Conservation (phyloP, 64 coral and sea anemone genomes). For the Orbicella faveolata region DNA sequence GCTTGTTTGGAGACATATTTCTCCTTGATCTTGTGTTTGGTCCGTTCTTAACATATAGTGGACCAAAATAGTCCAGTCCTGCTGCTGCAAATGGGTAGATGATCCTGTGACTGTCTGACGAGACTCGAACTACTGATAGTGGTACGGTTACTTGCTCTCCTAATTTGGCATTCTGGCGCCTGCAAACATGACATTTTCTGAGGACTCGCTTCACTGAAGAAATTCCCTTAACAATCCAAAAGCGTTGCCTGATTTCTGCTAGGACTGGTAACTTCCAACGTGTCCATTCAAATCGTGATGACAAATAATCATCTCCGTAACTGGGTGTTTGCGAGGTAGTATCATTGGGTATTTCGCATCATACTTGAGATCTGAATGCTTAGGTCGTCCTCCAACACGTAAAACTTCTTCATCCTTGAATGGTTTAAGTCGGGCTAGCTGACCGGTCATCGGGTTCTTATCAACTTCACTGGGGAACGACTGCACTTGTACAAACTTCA, state of each 20-base stretch:
- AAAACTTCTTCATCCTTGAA: constrained; percentile 26
- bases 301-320: constrained; percentile 26
- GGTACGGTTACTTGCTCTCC: constrained; percentile 65
- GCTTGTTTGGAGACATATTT: not conserved
- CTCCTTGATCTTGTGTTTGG: constrained; percentile 34
- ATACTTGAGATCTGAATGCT: constrained; percentile 15
- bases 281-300: constrained; percentile 52
- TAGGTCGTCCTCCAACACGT: not conserved
- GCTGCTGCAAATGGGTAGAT: constrained; percentile 49
- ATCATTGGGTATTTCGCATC: constrained; percentile 40
- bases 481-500: constrained; percentile 21
- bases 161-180: constrained; percentile 52
- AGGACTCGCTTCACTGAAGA: constrained; percentile 24
- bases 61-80: constrained; percentile 50
- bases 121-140: constrained; percentile 56
- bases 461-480: not conserved
- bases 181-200: constrained; percentile 58
- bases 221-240: constrained; percentile 23
- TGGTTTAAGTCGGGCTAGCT: constrained; percentile 13
- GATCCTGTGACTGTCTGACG: constrained; percentile 37
- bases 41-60: constrained; percentile 20
- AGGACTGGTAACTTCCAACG: constrained; percentile 8
- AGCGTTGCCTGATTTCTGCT: not conserved
- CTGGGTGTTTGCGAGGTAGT: constrained; percentile 6
- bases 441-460: not conserved